Percentiles rank a stretch among this genome's conserved stretches.
These are phyloP conservation scores for Campoplex nolae DNA, from an alignment of 2,888 invertebrate genomes.

Conservation along the genomic window DNA sequence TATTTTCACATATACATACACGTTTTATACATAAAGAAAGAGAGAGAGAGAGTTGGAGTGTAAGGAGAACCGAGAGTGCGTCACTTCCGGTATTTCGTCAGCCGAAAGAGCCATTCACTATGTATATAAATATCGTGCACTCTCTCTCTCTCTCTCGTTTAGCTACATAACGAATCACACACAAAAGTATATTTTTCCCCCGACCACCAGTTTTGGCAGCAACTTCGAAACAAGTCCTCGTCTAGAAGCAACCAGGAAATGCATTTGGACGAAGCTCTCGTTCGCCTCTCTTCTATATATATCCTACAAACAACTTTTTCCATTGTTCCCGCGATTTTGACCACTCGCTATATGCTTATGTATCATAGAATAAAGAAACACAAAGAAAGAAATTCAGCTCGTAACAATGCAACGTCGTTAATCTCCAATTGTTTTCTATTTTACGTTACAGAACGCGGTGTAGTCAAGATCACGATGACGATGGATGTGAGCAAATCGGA, in stretches of 20 bases:
- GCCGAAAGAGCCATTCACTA: slow-evolving; percentile 49
- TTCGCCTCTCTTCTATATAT: slow-evolving; percentile 16
- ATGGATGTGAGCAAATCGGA: slow-evolving; percentile 95
- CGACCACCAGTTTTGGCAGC: slow-evolving; percentile 61
- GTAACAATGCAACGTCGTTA: slow-evolving; percentile 24
- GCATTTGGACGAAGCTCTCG: slow-evolving; percentile 60
- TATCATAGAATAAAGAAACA: neutral
- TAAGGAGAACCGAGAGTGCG: slow-evolving; percentile 61
- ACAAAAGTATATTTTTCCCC: slow-evolving; percentile 33
- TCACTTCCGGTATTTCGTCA: slow-evolving; percentile 72
- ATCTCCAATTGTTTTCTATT: slow-evolving; percentile 46
- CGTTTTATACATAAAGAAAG: neutral
- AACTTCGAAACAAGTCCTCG: slow-evolving; percentile 68
- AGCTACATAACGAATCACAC: slow-evolving; percentile 58
- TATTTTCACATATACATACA: slow-evolving; percentile 28
- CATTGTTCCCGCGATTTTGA: slow-evolving; percentile 44
- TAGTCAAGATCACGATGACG: slow-evolving; percentile 89
- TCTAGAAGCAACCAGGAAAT: slow-evolving; percentile 50
- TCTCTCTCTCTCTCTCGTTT: slow-evolving; percentile 13
- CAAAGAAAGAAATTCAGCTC: slow-evolving; percentile 12
- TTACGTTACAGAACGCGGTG: slow-evolving; percentile 79
- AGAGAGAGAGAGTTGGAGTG: neutral
- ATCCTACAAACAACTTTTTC: slow-evolving; percentile 26
- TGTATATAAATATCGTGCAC: neutral
- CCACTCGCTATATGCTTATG: neutral